Base-by-base conservation (phyloP, 2,888 invertebrate genomes). In the Clitarchus hookeri region DNA sequence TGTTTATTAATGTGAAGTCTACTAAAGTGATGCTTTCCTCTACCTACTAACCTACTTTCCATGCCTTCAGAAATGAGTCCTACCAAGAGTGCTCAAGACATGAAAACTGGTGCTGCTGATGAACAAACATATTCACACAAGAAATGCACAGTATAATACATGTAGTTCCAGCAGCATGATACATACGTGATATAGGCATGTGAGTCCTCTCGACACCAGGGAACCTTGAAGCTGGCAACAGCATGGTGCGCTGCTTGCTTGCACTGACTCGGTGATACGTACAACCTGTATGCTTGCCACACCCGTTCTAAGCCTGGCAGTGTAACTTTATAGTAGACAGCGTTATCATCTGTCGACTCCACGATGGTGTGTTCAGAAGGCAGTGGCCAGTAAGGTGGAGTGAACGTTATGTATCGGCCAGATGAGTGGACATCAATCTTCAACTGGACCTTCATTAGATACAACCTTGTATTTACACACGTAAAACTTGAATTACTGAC, bases 131-230 rank as follows among this genome's bases (percentile, higher is more conserved):
- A n/a, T 36, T 16, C 36, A 25, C 36, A 44, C 36, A 82, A 25
- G 11, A 26, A 27, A n/a, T 23, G 23, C 23, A 36, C 16, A 27
- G 26, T 44, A 19, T 27, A 6, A 19, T 19, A 0, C 82, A 27
- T 8, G n/a, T 26, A 6, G 36, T 13, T 26, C n/a, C 79, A n/a
- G 84, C 36, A 54, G 11, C 65, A 16, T n/a, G n/a, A 78, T 88
- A 92, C 93, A 93, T 91, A 94, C 94, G 94, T 94, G 88, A 94
- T 93, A 91, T 93, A 93, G 90, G 93, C 93, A 89, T 93, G 94
- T 83, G 93, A 92, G 87, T 94, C 93, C 88, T 95, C 93, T 84
- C 93, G 91, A 0, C 93, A 94, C 96, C 96, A 96, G 0, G 96
- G 95, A 0, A 94, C 93, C 84, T 93, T 92, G 11, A 95, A 89